A percentile compares a stretch with the other conserved stretches of the same genome.
Conservation (phyloP, 2,113 vertebrate species). For the Otolemur garnettii region DNA sequence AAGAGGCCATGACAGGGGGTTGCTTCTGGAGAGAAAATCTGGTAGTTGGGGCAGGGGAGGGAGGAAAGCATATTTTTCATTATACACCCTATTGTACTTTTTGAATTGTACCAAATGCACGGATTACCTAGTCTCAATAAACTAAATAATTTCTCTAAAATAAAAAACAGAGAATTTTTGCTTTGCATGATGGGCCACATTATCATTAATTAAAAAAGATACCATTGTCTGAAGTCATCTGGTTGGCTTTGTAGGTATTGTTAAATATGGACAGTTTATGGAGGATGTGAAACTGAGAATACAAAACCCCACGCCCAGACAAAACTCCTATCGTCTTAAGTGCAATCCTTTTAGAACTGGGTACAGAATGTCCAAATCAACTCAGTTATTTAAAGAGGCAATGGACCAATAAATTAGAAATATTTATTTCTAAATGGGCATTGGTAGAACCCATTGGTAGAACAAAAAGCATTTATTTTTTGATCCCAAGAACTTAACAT, state of each 20-base stretch:
- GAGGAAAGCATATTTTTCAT: neutral
- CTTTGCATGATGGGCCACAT: neutral
- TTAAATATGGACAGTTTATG: neutral
- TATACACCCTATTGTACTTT: neutral
- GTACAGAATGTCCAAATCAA: neutral
- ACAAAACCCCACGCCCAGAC: neutral
- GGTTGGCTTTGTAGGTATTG: neutral
- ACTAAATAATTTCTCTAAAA: conserved; percentile 43
- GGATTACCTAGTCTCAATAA: neutral
- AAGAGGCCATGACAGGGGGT: neutral
- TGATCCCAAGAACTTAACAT: neutral
- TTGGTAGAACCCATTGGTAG: neutral
- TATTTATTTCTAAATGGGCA: conserved; percentile 22
- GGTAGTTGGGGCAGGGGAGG: no score
- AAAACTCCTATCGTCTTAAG: conserved; percentile 21
- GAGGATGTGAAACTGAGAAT: neutral
- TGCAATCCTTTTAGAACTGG: neutral
- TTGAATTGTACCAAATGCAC: neutral
- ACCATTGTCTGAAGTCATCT: neutral
- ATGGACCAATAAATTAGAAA: conserved; percentile 15
- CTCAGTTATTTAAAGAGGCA: neutral
- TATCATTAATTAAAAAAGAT: conserved; percentile 16
- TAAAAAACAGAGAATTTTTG: neutral
- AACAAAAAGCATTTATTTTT: conserved; percentile 45
- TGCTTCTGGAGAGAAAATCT: neutral